These are phyloP conservation scores for Gerosis bhagava DNA, from an alignment of 2,888 invertebrate genomes.

Conservation along the genomic window DNA sequence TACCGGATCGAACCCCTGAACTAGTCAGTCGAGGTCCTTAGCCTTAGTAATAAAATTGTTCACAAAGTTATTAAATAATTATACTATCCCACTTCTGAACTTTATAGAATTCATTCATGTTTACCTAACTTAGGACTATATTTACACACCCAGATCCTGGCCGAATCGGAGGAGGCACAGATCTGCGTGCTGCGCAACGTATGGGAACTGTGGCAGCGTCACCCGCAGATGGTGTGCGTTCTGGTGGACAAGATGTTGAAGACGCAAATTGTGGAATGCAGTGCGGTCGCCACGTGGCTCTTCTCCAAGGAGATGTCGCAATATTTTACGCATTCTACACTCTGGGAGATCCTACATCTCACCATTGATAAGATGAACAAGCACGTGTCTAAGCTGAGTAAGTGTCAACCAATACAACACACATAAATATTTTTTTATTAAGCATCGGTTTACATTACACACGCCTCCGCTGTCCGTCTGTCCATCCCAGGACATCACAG, in stretches of 20 bases:
- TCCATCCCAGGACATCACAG: no score
- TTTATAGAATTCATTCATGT: no score
- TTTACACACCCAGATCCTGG: slow-evolving; percentile 93
- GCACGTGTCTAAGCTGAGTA: slow-evolving; percentile 92
- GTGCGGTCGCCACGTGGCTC: slow-evolving; percentile 98
- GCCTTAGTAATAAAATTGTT: no score
- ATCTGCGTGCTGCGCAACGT: slow-evolving; percentile 95
- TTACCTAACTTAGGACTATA: no score
- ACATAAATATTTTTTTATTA: no score
- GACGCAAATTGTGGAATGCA: slow-evolving; percentile 98
- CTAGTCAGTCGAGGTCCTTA: no score
- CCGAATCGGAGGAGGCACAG: slow-evolving; percentile 97
- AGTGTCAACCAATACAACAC: no score
- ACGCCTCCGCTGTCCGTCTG: no score
- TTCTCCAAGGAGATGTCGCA: slow-evolving; percentile 96
- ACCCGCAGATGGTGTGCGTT: slow-evolving; percentile 98
- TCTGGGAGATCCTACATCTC: slow-evolving; percentile 98
- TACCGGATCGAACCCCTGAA: no score
- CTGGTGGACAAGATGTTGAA: slow-evolving; percentile 98
- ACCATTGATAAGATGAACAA: slow-evolving; percentile 98
- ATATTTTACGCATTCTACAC: slow-evolving; percentile 95
- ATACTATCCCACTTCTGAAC: no score
- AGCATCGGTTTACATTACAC: no score
- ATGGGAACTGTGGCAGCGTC: slow-evolving; percentile 97
- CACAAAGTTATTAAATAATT: no score